Base-by-base conservation (phyloP, 2,888 invertebrate genomes). In the Erebia epiphron region DNA sequence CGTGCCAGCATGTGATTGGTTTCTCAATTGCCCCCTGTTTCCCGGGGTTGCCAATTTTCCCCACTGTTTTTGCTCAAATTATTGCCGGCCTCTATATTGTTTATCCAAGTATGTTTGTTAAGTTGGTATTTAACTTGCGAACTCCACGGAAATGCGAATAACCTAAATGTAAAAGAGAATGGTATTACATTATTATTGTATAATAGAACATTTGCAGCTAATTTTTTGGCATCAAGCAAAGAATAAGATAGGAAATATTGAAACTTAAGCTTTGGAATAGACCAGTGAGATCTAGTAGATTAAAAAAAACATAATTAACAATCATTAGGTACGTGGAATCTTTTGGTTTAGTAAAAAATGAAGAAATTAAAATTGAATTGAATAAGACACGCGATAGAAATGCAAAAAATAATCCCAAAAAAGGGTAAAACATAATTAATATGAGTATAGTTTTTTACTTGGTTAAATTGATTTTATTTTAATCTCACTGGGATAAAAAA, bases 161-260 rank as follows among this genome's bases (percentile, higher is more conserved):
- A 90, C 89, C 86, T 90, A 90, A 90, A 90, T 85, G 84, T 84
- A 90, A 86, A 84, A 81, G 82, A 86, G 82, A 86, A 82, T 86
- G 85, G 83, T 86, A 87, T 86, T 86, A 87, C 82, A 84, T 83
- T 82, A 84, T 86, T 87, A 89, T 84, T 84, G 87, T 89, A 86
- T 86, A 86, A 84, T 86, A 88, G 80, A 86, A 81, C 83, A 83
- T 87, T 85, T 87, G 87, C 87, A 87, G 86, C 87, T 83, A 90
- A 88, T 82, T 92, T 91, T 93, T 93, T 93, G 92, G 92, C 91
- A 91, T 93, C 85, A 92, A 92, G 92, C 91, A 91, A 90, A 86
- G 86, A 85, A 81, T 86, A 81, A 86, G 77, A 83, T 85, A 81
- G 86, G 77, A 83, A 80, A 79, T 79, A 81, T 78, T 85, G 82